A percentile compares a stretch with the other conserved stretches of the same genome.
phyloP scores from a whole-genome alignment of 2,888 invertebrate genomes.

The Zonitis immaculata region DNA sequence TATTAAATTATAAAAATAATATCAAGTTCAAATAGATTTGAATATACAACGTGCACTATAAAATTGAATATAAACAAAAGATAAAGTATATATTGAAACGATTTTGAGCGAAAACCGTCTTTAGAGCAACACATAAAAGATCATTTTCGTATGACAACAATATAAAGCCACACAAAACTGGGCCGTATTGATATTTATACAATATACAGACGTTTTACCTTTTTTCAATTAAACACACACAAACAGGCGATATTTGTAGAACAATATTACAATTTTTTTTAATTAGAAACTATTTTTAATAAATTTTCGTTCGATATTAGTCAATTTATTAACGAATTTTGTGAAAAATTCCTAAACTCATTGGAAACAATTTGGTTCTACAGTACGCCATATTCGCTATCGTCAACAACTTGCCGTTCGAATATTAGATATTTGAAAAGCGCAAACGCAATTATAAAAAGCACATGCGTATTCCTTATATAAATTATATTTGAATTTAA shows the following conservation, averaged over 20 bases:
- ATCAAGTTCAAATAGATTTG: not conserved
- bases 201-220: slow-evolving; percentile 38
- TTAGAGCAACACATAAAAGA: slow-evolving; percentile 45
- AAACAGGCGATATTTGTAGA: slow-evolving; percentile 12
- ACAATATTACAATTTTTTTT: slow-evolving; percentile 1
- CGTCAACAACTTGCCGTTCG: slow-evolving; percentile 12
- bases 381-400: slow-evolving; percentile 29
- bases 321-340: slow-evolving; percentile 11
- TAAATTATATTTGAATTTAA: slow-evolving; percentile 9
- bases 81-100: slow-evolving; percentile 20
- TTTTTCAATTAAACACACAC: slow-evolving; percentile 26
- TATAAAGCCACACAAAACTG: slow-evolving; percentile 44
- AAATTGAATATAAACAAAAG: slow-evolving; percentile 31
- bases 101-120: slow-evolving; percentile 46
- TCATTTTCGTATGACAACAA: slow-evolving; percentile 44
- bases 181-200: slow-evolving; percentile 48
- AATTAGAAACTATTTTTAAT: slow-evolving; percentile 10
- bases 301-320: slow-evolving; percentile 3
- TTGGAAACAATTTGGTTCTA: slow-evolving; percentile 26
- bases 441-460: not conserved
- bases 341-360: slow-evolving; percentile 15
- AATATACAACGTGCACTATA: not conserved
- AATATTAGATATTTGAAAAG: not conserved
- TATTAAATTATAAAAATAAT: not conserved
- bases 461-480: not conserved